Base-by-base conservation (phyloP, 2,113 vertebrate species). In the Trichechus manatus region DNA sequence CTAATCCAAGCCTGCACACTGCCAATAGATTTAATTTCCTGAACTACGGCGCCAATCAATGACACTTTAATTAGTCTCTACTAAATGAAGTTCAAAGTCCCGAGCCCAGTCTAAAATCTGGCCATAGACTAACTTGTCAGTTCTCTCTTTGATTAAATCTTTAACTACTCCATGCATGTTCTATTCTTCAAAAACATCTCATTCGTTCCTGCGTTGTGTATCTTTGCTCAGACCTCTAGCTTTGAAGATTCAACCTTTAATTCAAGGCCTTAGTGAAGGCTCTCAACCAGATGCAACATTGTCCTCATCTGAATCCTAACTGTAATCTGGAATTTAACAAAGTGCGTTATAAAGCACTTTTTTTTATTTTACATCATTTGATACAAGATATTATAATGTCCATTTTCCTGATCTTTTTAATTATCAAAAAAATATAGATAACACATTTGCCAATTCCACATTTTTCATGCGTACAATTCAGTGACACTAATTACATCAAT, bases 51-150 rank as follows among this genome's bases (percentile, higher is more conserved):
- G 23, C 82, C 72, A 61, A 68, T 77, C 53, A 93, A 17, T 59
- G 88, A 85, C 42, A 50, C 19, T 23, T 42, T 47, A 42, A 17
- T 42, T 47, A 42, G 23, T 77, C 61, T 68, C 39, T 84, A 3
- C 44, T 59, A 93, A 91, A 86, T 83, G 39, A 87, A 95, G 19
- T 87, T 36, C 19, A 23, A 92, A 78, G 36, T 94, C 42, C 68
- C 36, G 9, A 86, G n/a, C 47, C 39, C 9, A 6, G 22, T 44
- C 70, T 78, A 72, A 22, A 68, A 33, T 61, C 31, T 85, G 72
- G 59, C 42, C 50, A 79, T 31, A 83, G 50, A 61, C 31, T 3
- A 74, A 68, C 47, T 63, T 33, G 5, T 27, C 20, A 44, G 72
- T n/a, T 56, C 33, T 2, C 50, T 29, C 33, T 64, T 86, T 42